Base-by-base conservation (phyloP, 2,888 invertebrate species). In the Sesia apiformis region DNA sequence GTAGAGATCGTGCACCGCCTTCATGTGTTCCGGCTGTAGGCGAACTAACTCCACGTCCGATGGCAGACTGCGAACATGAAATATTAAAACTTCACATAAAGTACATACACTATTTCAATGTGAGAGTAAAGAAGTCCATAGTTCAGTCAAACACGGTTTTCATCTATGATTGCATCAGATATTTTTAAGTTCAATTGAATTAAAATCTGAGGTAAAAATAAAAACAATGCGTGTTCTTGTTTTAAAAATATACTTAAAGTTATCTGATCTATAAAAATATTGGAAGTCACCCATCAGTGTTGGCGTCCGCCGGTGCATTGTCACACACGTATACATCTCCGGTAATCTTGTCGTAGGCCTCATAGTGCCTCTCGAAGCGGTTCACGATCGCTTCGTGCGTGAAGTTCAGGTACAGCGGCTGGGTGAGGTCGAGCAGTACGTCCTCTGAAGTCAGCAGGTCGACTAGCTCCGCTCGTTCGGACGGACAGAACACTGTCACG, bases 381-480 rank as follows among this genome's bases (percentile, higher is more conserved):
- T 94, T 92, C 82, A 96, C 94, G 74, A 96, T 95, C 64, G 92
- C 92, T 71, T 93, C 92, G 90, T 95, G 95, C 62, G 95, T 95
- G 82, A 95, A 96, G 90, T 96, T 96, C 87, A 96, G 92, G 91
- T 94, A 96, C 85, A 96, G 82, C 55, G 95, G 95, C 79, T 92
- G 92, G 58, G 92, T 91, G 93, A 96, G 95, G 84, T 96, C 94
- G 65, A 96, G 91, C 64, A 96, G 91, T 52, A 93, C 80, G 82
- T 95, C 94, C 81, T 96, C 96, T 59, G 93, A 91, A 61, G 93
- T 92, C 72, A 96, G 82, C 63, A 95, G 83, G 66, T 93, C 92
- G 67, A 96, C 91, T 63, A 92, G 84, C 66, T 95, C 94, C 65
- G 95, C 89, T 62, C 93, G 92, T 74, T 93, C 93, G 72, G 93